Percentiles rank a stretch among this genome's conserved stretches.
Evolutionary conservation across 2,888 invertebrate genomes (phyloP).

Genomic region (Troides oblongomaculatus): DNA sequence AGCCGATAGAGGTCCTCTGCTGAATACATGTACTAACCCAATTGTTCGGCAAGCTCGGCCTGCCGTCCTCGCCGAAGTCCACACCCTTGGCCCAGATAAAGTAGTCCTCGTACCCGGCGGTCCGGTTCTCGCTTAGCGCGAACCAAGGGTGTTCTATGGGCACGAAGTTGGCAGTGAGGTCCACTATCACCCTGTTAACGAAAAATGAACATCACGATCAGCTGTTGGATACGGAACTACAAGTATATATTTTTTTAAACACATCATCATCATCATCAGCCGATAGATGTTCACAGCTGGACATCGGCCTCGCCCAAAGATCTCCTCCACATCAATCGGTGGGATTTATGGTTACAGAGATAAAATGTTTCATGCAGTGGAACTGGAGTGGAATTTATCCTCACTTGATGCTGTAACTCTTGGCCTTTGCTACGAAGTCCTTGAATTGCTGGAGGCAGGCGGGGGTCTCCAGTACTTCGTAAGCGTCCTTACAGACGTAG

Average conservation of each 20-base stretch:
- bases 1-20: too few relatives aligned
- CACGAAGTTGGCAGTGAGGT: conserved; percentile 88
- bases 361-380: too few relatives aligned
- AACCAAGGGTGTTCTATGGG: conserved; percentile 86
- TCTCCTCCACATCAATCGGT: too few relatives aligned
- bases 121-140: conserved; percentile 78
- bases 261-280: too few relatives aligned
- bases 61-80: conserved; percentile 46
- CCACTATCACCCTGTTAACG: conserved; percentile 80
- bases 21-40: conserved; percentile 78
- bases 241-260: too few relatives aligned
- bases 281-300: too few relatives aligned
- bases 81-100: conserved; percentile 86
- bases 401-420: conserved; percentile 73
- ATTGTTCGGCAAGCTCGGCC: conserved; percentile 81
- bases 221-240: too few relatives aligned
- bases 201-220: too few relatives aligned
- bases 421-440: conserved; percentile 64
- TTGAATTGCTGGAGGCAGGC: conserved; percentile 53
- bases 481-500: conserved; percentile 77
- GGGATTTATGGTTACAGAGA: too few relatives aligned
- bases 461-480: conserved; percentile 72
- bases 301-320: too few relatives aligned
- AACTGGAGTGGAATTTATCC: conserved; percentile 34
- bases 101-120: conserved; percentile 83